A percentile compares a stretch with the other conserved stretches of the same genome.
phyloP scores from a whole-genome alignment of 2,888 invertebrate genomes.

The Latrodectus hesperus region DNA sequence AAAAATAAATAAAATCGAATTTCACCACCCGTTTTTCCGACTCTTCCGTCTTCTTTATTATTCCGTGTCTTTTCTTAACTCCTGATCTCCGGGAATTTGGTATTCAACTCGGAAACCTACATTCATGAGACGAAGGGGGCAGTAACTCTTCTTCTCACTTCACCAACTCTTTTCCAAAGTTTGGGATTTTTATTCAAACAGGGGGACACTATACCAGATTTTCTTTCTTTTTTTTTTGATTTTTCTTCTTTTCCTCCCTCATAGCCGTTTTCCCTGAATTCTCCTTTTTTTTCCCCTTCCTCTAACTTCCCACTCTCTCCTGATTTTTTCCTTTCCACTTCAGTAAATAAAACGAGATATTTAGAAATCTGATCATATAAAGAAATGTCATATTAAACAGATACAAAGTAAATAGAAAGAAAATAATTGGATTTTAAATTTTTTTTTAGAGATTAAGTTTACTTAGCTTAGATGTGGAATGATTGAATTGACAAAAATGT shows the following conservation, averaged over 20 bases:
- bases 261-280: too few species aligned
- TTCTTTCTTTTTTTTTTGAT: neutral
- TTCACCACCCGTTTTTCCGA: constrained; percentile 7
- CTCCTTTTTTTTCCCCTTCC: too few species aligned
- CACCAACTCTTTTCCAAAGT: constrained; percentile 54
- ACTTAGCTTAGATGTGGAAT: too few species aligned
- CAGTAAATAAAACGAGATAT: constrained; percentile 56
- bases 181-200: constrained; percentile 54
- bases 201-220: constrained; percentile 30
- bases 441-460: too few species aligned
- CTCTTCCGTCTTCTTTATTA: constrained; percentile 17
- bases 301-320: neutral
- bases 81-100: constrained; percentile 47
- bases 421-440: too few species aligned
- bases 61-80: constrained; percentile 46
- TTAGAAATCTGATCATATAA: neutral
- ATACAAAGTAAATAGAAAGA: neutral
- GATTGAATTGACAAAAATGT: too few species aligned
- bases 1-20: constrained; percentile 63
- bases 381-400: neutral
- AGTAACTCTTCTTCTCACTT: constrained; percentile 46
- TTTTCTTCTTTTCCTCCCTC: too few species aligned
- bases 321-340: constrained; percentile 44
- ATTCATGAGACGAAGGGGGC: constrained; percentile 53
- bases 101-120: constrained; percentile 54